Evolutionary conservation across 2,888 invertebrate species (phyloP), one percentile per base, ranked within the genome.

Genomic region (Callyntrura guangdongensis): DNA sequence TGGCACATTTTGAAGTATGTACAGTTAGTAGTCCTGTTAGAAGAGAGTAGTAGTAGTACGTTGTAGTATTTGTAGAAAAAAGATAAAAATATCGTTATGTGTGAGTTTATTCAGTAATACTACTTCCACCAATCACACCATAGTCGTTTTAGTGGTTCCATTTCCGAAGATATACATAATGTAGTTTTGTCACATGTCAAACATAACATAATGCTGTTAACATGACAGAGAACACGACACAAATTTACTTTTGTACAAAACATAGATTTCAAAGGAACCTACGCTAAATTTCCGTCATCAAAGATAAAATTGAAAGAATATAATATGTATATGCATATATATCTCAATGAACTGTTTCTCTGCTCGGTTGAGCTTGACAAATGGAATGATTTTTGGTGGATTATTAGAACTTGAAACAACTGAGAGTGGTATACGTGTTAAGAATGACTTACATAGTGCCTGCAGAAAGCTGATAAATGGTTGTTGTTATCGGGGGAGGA

Each of bases 1-100:
- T 90, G 90, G 90, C 90, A 90, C 90, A 90, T 86, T 85, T 69
- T 67, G 27, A 81, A 90, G 47, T 83, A 69, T 47, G 67, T 61
- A 77, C 85, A 81, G 25, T 56, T 11, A 85, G 56, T 27, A 77
- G 56, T 77, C n/a, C 72, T 72, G 72, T 72, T 72, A 72, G 72
- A 72, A 72, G 72, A 72, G 72, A 45, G 17, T 67, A 27, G 67
- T 72, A 72, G 25, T 72, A 72, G 72, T 72, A 72, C 1, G 72
- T 72, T 47, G 72, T 72, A 72, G 17, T 72, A 17, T 36, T 72
- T 64, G 86, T 86, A 86, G 49, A 61, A 86, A 86, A 86, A 77
- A 64, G 86, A 74, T 74, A 86, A 86, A 86, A 86, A 86, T 86
- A 69, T 83, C 49, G 47, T 49, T 77, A 12, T 45, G 11, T 49